Evolutionary conservation across 2,888 invertebrate species (phyloP).

Genomic region (Oligia latruncula): DNA sequence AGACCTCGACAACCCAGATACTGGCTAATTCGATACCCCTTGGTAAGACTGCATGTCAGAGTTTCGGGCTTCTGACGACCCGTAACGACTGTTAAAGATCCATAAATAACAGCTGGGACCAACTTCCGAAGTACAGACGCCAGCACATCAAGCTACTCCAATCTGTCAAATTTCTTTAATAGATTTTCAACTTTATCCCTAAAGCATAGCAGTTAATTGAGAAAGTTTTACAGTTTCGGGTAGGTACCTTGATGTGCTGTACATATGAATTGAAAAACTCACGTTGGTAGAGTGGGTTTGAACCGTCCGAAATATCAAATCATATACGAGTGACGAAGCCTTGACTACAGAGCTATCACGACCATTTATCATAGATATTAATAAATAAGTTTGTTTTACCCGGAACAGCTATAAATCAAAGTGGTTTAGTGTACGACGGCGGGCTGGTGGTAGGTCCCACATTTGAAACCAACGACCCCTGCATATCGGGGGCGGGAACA

Average conservation of each 20-base stretch:
- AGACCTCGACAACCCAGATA: not conserved
- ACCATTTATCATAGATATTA: not conserved
- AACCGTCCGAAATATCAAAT: not conserved
- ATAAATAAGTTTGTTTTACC: not conserved
- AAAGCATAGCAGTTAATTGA: too few species aligned
- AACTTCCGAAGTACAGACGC: not conserved
- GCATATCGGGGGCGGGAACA: slow-evolving; percentile 92
- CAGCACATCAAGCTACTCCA: too few species aligned
- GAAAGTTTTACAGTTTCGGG: too few species aligned
- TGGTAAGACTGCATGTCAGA: not conserved
- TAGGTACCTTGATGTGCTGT: too few species aligned
- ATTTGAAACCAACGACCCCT: slow-evolving; percentile 92
- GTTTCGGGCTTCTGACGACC: not conserved
- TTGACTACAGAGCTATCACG: too few species aligned
- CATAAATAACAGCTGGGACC: not conserved
- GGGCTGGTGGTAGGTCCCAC: slow-evolving; percentile 91
- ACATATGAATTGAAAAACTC: not conserved
- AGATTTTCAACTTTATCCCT: too few species aligned
- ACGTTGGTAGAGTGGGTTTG: not conserved
- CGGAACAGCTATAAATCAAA: slow-evolving; percentile 88
- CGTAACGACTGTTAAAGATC: not conserved
- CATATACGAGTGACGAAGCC: not conserved
- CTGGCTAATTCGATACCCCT: not conserved
- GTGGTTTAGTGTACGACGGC: slow-evolving; percentile 91
- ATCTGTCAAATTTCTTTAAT: too few species aligned